These are phyloP conservation scores for Crossoptilon crossoptilon DNA, from an alignment of 2,797 vertebrate genomes.

Conservation along the genomic window DNA sequence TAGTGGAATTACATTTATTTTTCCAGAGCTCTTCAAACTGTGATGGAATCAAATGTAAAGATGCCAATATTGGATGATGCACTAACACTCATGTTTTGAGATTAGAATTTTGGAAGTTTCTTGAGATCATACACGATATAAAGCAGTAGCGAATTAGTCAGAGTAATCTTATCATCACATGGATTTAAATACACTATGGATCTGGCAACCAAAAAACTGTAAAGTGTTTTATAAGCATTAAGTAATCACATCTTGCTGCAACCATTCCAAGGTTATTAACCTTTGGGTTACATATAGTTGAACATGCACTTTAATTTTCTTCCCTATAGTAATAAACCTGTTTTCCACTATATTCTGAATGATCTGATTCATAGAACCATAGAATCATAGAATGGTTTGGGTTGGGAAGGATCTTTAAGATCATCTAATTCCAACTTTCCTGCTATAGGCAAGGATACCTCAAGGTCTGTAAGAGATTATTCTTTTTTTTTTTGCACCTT, in stretches of 20 bases:
- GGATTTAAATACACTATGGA: neutral
- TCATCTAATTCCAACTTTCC: no score
- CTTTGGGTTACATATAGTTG: neutral
- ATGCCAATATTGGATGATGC: neutral
- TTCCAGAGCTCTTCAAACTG: neutral
- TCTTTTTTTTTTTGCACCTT: no score
- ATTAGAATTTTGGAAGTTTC: conserved; percentile 34
- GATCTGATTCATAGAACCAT: neutral
- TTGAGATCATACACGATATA: neutral
- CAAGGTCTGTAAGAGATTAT: no score
- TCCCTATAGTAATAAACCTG: neutral
- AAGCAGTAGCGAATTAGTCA: neutral
- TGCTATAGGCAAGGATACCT: no score
- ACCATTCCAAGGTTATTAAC: neutral
- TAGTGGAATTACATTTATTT: conserved; percentile 30
- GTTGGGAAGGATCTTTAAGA: no score
- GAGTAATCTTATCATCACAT: neutral
- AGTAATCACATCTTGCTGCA: conserved; percentile 4
- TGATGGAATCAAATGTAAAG: neutral
- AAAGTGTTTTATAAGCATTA: conserved; percentile 22
- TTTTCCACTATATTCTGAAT: neutral
- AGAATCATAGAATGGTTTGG: no score
- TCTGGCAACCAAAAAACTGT: neutral
- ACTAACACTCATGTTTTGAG: conserved; percentile 33
- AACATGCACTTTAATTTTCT: neutral